These are phyloP conservation scores for Orussus abietinus DNA, from an alignment of 1,140 invertebrate species.

Conservation along the genomic window DNA sequence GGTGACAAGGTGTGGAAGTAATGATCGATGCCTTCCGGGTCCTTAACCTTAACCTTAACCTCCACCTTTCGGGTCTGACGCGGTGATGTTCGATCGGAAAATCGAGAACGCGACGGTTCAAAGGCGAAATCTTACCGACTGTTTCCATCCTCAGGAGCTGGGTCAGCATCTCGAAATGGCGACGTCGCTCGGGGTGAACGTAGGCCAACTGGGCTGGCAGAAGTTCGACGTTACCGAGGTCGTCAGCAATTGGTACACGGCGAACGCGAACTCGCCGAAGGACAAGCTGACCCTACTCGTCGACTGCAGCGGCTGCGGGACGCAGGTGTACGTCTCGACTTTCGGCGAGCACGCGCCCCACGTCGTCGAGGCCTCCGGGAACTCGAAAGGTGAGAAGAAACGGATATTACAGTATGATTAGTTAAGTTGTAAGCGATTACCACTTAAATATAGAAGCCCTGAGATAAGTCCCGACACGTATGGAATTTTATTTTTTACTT, in stretches of 20 bases:
- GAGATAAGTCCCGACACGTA: too few species aligned
- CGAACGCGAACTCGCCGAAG: slow-evolving; percentile 46
- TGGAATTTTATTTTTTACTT: too few species aligned
- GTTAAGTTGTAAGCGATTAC: slow-evolving; percentile 1
- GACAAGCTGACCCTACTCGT: slow-evolving; percentile 71
- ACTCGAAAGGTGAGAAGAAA: slow-evolving; percentile 40
- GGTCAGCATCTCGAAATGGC: slow-evolving; percentile 59
- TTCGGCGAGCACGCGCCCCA: slow-evolving; percentile 43
- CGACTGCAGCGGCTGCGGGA: slow-evolving; percentile 81
- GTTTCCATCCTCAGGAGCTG: slow-evolving; percentile 35
- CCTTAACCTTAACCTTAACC: too few species aligned
- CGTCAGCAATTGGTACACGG: slow-evolving; percentile 69
- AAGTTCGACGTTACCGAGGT: slow-evolving; percentile 78
- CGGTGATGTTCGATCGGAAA: too few species aligned
- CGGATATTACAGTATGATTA: slow-evolving; percentile 20
- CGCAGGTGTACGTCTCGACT: slow-evolving; percentile 61
- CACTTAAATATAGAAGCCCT: background rate
- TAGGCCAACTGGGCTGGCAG: slow-evolving; percentile 74
- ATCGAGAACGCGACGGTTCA: too few species aligned
- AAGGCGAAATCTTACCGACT: too few species aligned
- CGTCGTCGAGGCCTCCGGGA: slow-evolving; percentile 44
- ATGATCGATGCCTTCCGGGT: too few species aligned
- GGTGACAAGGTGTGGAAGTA: too few species aligned
- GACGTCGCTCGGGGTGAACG: slow-evolving; percentile 65
- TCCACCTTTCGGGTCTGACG: too few species aligned